Evolutionary conservation across 2,888 invertebrate genomes (phyloP).

Genomic region (Archips crataeganus): DNA sequence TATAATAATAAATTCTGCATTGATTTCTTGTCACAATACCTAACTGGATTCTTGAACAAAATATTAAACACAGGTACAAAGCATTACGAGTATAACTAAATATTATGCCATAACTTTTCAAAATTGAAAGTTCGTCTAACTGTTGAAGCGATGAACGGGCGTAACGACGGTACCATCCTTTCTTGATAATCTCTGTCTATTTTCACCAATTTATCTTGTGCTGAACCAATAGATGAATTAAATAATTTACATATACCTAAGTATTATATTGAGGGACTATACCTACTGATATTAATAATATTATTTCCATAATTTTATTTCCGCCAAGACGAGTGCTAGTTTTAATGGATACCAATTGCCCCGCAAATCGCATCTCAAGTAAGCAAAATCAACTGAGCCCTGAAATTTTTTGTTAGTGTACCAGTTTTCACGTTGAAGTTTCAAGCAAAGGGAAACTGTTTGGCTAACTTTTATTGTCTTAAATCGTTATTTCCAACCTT

Average conservation of each 20-base stretch:
- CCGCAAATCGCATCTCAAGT: background rate
- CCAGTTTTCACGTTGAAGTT: slow-evolving; percentile 1
- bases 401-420: background rate
- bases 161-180: background rate
- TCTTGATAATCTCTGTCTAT: background rate
- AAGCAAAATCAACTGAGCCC: slow-evolving; percentile 2
- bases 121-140: too few species aligned
- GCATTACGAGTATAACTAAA: too few species aligned
- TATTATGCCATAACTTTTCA: too few species aligned
- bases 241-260: too few species aligned
- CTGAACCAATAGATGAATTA: background rate
- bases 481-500: background rate
- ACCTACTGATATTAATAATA: background rate
- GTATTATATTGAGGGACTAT: too few species aligned
- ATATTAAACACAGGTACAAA: too few species aligned
- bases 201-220: background rate
- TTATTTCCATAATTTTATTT: too few species aligned
- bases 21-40: too few species aligned
- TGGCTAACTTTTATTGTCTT: background rate
- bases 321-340: too few species aligned
- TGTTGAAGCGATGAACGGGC: too few species aligned
- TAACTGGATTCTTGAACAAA: too few species aligned
- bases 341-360: background rate
- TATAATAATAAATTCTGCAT: too few species aligned
- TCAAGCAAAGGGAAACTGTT: background rate